Conservation (phyloP, 2,797 vertebrate genomes). For the Tauraco hartlaubi region DNA sequence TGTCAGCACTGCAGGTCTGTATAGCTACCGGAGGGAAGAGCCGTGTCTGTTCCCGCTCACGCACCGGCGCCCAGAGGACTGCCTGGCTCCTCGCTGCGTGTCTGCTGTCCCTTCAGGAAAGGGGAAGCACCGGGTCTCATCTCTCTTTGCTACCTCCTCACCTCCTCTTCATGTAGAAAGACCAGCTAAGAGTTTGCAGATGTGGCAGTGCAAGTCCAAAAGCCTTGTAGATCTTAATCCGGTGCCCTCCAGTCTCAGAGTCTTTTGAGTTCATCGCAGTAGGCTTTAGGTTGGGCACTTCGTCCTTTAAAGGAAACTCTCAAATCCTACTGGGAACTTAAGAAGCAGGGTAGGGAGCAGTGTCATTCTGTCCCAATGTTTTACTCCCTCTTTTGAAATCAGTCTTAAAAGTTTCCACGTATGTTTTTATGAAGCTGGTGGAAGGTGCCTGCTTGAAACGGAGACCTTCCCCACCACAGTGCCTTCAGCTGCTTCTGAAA, state of each 20-base stretch:
- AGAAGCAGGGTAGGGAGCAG: background rate
- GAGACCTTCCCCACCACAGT: background rate
- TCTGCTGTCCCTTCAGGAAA: background rate
- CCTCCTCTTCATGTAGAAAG: fast-evolving
- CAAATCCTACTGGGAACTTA: background rate
- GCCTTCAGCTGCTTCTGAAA: background rate
- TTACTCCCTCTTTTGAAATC: background rate
- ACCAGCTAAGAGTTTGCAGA: background rate
- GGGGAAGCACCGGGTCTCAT: background rate
- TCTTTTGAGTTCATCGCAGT: background rate
- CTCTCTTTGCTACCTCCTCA: background rate
- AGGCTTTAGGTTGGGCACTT: background rate
- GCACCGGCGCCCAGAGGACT: background rate
- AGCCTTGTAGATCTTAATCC: background rate
- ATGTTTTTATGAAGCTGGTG: background rate
- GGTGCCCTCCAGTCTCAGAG: background rate
- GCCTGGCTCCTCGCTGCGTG: background rate
- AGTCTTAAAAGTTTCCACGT: background rate
- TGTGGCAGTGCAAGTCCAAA: background rate
- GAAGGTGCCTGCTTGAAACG: background rate
- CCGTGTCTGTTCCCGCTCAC: background rate
- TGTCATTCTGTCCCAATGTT: background rate
- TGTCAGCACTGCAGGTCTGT: background rate
- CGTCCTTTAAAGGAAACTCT: background rate
- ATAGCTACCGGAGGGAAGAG: background rate